phyloP scores from a whole-genome alignment of 2,113 vertebrate species.

The Candoia aspera region DNA sequence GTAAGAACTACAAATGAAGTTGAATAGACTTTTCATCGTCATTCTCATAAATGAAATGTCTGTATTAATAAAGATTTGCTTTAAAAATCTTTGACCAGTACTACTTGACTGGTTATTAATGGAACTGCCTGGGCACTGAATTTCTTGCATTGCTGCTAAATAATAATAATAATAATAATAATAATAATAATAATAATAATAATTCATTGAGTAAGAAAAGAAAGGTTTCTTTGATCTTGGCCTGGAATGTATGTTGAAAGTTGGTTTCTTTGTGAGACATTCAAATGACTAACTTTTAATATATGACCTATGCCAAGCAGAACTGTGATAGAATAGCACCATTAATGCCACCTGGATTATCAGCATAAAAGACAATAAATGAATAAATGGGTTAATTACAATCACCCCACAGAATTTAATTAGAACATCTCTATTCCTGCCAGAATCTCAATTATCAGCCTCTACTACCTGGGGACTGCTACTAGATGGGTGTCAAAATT shows the following conservation, averaged over 20 bases:
- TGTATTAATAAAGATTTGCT: conserved; percentile 22
- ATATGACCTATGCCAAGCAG: background rate
- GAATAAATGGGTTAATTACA: conserved; percentile 77
- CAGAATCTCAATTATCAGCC: conserved; percentile 75
- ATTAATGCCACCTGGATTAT: conserved; percentile 41
- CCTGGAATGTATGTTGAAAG: background rate
- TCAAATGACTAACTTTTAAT: background rate
- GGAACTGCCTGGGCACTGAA: background rate
- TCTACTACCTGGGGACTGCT: conserved; percentile 62
- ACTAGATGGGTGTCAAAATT: conserved; percentile 63
- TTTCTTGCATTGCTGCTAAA: background rate
- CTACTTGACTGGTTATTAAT: conserved; percentile 14
- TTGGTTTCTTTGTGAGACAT: background rate
- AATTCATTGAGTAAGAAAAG: background rate
- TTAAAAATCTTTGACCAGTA: conserved; percentile 2
- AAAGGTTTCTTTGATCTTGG: background rate
- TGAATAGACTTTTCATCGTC: conserved; percentile 6
- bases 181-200: background rate
- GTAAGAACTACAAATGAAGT: background rate
- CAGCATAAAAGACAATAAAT: conserved; percentile 66
- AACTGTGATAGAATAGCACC: conserved; percentile 43
- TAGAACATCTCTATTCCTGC: conserved; percentile 72
- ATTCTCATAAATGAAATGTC: background rate
- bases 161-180: background rate
- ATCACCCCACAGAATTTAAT: conserved; percentile 75